phyloP scores from a whole-genome alignment of 2,888 invertebrate species.

The Hirtodrosophila cameraria region DNA sequence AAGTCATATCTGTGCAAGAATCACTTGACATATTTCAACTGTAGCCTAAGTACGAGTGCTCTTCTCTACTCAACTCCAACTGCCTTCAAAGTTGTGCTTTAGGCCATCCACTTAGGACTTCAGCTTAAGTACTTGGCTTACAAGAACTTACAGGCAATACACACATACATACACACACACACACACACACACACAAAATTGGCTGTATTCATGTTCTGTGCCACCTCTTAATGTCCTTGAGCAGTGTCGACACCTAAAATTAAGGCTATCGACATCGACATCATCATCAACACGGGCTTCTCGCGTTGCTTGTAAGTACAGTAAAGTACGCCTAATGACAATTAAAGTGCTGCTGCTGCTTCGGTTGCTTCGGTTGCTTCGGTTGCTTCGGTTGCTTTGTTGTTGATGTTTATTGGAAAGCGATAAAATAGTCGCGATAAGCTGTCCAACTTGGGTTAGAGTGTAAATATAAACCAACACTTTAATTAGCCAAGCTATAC shows the following conservation, averaged over 20 bases:
- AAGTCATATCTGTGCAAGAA: slow-evolving; percentile 12
- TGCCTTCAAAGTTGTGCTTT: slow-evolving; percentile 6
- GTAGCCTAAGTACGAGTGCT: slow-evolving; percentile 24
- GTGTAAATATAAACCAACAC: slow-evolving; percentile 39
- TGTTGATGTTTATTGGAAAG: slow-evolving; percentile 65
- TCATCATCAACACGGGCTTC: slow-evolving; percentile 22
- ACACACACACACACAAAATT: slow-evolving; percentile 5
- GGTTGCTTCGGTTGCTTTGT: slow-evolving; percentile 5
- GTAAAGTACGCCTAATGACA: slow-evolving; percentile 71
- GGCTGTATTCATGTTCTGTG: slow-evolving; percentile 30
- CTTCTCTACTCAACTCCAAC: slow-evolving; percentile 2
- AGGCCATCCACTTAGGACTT: slow-evolving; percentile 37
- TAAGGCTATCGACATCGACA: slow-evolving; percentile 64
- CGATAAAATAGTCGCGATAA: slow-evolving; percentile 67
- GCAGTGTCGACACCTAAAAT: slow-evolving; percentile 75
- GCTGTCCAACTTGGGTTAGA: slow-evolving; percentile 32
- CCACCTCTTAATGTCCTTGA: slow-evolving; percentile 65
- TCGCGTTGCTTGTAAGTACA: slow-evolving; percentile 57
- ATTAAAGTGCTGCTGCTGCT: slow-evolving; percentile 58
- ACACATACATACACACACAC: slow-evolving; percentile 2
- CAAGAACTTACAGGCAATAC: slow-evolving; percentile 38
- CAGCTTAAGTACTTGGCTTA: slow-evolving; percentile 51
- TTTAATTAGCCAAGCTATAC: slow-evolving; percentile 63
- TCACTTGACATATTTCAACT: slow-evolving; percentile 63
- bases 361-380: slow-evolving; percentile 32